Evolutionary conservation across 2,797 vertebrate genomes (phyloP).

Genomic region (Mastacembelus armatus): DNA sequence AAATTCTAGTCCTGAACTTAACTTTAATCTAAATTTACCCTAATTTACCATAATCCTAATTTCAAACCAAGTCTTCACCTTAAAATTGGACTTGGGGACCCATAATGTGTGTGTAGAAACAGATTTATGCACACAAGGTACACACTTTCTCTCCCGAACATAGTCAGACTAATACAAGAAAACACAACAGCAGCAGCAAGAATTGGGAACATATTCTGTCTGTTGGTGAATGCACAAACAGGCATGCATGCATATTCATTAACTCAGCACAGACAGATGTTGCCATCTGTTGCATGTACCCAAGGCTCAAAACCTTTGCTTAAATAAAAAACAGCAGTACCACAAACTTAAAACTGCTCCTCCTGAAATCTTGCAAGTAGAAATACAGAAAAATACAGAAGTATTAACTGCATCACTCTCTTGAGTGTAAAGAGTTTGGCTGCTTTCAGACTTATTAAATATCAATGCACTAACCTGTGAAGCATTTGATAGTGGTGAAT

Average conservation of each 20-base stretch:
- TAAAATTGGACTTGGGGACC: too few relatives aligned
- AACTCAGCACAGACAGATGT: conserved; percentile 35
- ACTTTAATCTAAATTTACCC: too few relatives aligned
- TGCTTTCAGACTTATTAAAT: background rate
- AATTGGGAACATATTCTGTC: conserved; percentile 24
- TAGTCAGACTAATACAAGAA: conserved; percentile 54
- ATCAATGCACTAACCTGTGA: background rate
- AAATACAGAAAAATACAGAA: too few relatives aligned
- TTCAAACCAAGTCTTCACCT: too few relatives aligned
- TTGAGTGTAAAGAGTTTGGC: background rate
- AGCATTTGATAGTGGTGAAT: background rate
- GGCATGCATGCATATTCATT: background rate
- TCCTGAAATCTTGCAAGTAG: too few relatives aligned
- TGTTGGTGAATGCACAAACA: background rate
- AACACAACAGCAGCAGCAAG: conserved; percentile 53
- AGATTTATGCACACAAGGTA: conserved; percentile 32
- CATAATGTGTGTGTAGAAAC: background rate
- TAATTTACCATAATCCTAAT: background rate
- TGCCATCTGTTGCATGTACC: conserved; percentile 36
- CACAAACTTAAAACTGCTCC: too few relatives aligned
- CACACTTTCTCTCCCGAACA: conserved; percentile 53
- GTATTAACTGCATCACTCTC: background rate
- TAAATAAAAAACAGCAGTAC: background rate
- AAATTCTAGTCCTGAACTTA: too few relatives aligned
- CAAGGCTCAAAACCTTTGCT: background rate